Evolutionary conservation across 1,140 invertebrate species (phyloP), one percentile per base, ranked within the genome.

Genomic region (Macrosteles quadrilineatus): DNA sequence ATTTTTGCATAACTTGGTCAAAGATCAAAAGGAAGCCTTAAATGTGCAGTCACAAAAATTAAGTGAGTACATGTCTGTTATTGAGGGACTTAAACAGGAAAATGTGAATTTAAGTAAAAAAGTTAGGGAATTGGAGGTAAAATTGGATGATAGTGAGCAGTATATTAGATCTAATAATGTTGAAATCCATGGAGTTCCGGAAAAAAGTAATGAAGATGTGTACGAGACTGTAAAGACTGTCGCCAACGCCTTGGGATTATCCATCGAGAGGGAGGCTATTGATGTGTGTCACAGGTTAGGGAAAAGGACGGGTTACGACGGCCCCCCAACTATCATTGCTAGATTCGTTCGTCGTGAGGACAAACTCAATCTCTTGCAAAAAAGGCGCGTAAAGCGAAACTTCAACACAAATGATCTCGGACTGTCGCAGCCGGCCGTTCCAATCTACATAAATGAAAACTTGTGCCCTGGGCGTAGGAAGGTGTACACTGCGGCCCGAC

Each of bases 271-370:
- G 29, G 29, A 32, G 23, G 23, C 17, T n/a, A 65, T 65, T 17
- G 62, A 65, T 23, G 62, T 40, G 9, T 65, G 62, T 65, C 62
- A 65, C 31, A n/a, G 62, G 2, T 12, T 65, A 17, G 62, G 62
- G 14, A 50, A n/a, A 50, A 65, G 32, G 23, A 4, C 23, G 12
- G 25, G 57, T 6, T n/a, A n/a, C 36, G 29, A 40, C 3, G 32
- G 29, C 12, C 62, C 62, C 14, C 3, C 29, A 19, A 27, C 19
- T 19, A 65, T 65, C 11, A 65, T 31, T 23, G 62, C 19, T n/a
- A 65, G 36, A 30, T 65, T 65, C 14, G 31, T 65, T 2, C 31
- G 62, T 9, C 12, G 62, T 12, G 29, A 36, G 31, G 14, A 65
- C 14, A 65, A 65, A 23, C 9, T n/a, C n/a, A 25, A 65, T 3